A percentile compares a stretch with the other conserved stretches of the same genome.
Conservation (phyloP, 2,797 vertebrate genomes). For the Pempheris klunzingeri region DNA sequence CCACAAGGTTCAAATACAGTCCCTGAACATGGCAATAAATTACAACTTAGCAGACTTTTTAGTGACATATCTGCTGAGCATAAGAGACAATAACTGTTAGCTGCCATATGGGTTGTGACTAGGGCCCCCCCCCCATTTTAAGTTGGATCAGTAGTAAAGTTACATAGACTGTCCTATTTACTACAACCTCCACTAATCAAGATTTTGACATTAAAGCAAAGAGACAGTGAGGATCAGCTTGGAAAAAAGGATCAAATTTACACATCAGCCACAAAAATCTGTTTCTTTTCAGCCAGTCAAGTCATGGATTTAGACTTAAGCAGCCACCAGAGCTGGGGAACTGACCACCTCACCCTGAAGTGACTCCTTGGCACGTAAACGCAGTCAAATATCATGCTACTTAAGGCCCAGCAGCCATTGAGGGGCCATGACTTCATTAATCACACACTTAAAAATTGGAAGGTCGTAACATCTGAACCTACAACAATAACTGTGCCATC, state of each 20-base stretch:
- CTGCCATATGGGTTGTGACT: slow-evolving; percentile 1
- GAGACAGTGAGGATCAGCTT: neutral
- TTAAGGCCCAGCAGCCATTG: neutral
- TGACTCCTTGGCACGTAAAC: slow-evolving; percentile 4
- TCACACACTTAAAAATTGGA: neutral
- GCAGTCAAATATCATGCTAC: slow-evolving; percentile 30
- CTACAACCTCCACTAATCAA: neutral
- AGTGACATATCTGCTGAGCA: no score
- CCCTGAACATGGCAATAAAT: slow-evolving; percentile 24
- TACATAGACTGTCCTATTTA: neutral
- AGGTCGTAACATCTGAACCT: slow-evolving; percentile 19
- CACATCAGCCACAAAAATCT: no score
- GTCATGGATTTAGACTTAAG: neutral
- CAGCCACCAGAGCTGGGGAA: neutral
- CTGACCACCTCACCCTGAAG: slow-evolving; percentile 7
- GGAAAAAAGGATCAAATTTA: neutral
- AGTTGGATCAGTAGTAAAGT: neutral
- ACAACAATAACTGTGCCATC: slow-evolving; percentile 22
- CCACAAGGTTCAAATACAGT: slow-evolving; percentile 14
- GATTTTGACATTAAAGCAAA: neutral
- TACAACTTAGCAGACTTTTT: no score
- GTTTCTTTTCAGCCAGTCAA: neutral
- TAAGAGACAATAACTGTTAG: neutral
- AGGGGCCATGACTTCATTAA: slow-evolving; percentile 13
- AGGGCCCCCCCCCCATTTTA: no score